A percentile compares a stretch with the other conserved stretches of the same genome.
These are phyloP conservation scores for Microchrysa polita DNA, from an alignment of 2,888 invertebrate genomes.

Conservation along the genomic window DNA sequence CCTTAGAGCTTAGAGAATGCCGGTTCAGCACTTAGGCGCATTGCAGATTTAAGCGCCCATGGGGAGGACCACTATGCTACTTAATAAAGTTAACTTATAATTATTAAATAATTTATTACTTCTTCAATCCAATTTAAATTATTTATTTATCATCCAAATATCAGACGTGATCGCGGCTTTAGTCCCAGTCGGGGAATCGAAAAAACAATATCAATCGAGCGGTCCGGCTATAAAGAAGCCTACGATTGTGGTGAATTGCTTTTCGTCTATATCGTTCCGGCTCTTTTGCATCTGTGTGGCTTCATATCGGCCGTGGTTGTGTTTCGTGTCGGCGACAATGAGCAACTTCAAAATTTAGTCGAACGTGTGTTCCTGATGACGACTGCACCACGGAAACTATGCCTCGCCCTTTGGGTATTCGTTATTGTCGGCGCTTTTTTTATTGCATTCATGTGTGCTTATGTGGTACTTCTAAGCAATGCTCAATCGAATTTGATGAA, in stretches of 20 bases:
- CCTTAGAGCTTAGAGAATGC: too few species aligned
- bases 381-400: conserved; percentile 73
- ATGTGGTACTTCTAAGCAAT: conserved; percentile 64
- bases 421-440: conserved; percentile 75
- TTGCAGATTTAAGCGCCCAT: too few species aligned
- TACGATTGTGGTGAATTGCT: conserved; percentile 74
- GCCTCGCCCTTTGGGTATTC: conserved; percentile 78
- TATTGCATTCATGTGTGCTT: conserved; percentile 74
- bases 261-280: conserved; percentile 79
- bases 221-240: conserved; percentile 58
- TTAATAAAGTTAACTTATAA: too few species aligned
- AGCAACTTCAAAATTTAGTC: conserved; percentile 84
- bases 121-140: too few species aligned
- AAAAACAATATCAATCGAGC: neutral
- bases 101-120: too few species aligned
- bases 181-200: conserved; percentile 48
- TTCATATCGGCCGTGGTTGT: conserved; percentile 79
- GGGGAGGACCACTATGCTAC: too few species aligned
- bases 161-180: conserved; percentile 60
- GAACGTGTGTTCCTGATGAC: conserved; percentile 82
- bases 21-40: too few species aligned
- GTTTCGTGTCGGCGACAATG: conserved; percentile 80
- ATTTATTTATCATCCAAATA: too few species aligned
- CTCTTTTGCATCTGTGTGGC: conserved; percentile 75
- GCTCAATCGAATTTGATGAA: conserved; percentile 41